Conservation (phyloP, 2,113 vertebrate genomes). For the Cottus gobio region DNA sequence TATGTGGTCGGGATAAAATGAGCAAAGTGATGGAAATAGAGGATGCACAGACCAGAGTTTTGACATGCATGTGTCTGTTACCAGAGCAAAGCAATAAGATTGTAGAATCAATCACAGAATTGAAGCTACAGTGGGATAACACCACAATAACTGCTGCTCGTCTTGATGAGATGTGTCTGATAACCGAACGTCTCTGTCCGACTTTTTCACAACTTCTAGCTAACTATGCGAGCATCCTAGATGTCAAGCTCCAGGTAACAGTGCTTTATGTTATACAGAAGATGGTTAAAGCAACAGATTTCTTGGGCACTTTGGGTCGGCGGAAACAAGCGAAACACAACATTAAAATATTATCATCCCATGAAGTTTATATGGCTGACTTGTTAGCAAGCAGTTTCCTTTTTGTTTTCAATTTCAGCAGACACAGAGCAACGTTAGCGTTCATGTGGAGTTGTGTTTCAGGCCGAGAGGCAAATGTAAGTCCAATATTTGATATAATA, state of each 20-base stretch:
- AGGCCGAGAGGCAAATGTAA: neutral
- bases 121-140: slow-evolving; percentile 3
- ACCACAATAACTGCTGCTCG: slow-evolving; percentile 11
- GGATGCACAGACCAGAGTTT: slow-evolving; percentile 26
- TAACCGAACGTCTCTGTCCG: slow-evolving; percentile 7
- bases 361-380: neutral
- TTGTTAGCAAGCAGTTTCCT: neutral
- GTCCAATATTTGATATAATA: too few relatives aligned
- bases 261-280: neutral
- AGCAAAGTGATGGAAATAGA: slow-evolving; percentile 33
- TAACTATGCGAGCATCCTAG: neutral
- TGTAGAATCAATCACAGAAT: slow-evolving; percentile 49
- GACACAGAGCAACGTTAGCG: neutral
- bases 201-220: slow-evolving; percentile 3
- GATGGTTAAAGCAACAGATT: neutral
- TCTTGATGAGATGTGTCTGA: slow-evolving; percentile 11
- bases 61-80: slow-evolving; percentile 46
- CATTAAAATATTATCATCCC: neutral
- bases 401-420: neutral
- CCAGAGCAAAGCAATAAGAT: slow-evolving; percentile 49
- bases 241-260: neutral
- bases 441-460: neutral
- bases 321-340: neutral
- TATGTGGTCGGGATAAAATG: slow-evolving; percentile 51
- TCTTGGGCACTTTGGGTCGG: slow-evolving; percentile 9